Evolutionary conservation across 2,113 vertebrate genomes (phyloP).

Genomic region (Carassius gibelio): DNA sequence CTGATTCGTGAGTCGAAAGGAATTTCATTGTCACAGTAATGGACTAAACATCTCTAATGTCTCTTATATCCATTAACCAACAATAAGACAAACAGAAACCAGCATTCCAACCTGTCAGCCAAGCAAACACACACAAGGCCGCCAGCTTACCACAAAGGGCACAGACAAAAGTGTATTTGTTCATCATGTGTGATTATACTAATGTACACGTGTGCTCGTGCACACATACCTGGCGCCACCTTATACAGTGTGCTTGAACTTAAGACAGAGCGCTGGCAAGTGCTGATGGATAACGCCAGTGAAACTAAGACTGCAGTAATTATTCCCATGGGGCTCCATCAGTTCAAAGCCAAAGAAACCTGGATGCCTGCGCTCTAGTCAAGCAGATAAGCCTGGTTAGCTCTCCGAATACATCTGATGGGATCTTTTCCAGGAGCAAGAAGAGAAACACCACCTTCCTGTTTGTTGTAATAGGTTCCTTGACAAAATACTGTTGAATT

Average conservation of each 20-base stretch:
- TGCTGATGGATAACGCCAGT: conserved; percentile 6
- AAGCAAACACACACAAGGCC: conserved; percentile 66
- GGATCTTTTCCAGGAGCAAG: conserved; percentile 29
- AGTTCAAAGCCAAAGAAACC: conserved; percentile 39
- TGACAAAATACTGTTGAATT: neutral
- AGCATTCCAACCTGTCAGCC: conserved; percentile 51
- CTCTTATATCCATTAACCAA: conserved; percentile 67
- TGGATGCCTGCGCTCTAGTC: conserved; percentile 35
- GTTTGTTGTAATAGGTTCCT: conserved; percentile 18
- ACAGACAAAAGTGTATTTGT: conserved; percentile 1
- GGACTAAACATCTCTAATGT: conserved; percentile 49
- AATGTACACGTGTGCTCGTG: neutral
- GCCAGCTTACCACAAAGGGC: conserved; percentile 54
- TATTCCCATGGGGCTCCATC: conserved; percentile 20
- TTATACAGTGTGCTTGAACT: conserved; percentile 3
- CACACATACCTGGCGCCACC: conserved; percentile 10
- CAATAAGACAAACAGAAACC: conserved; percentile 11
- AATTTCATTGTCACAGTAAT: conserved; percentile 57
- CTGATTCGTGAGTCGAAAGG: conserved; percentile 53
- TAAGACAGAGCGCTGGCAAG: conserved; percentile 9
- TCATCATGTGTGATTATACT: neutral
- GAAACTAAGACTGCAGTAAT: neutral
- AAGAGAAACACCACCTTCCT: conserved; percentile 30
- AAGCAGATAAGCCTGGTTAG: conserved; percentile 38
- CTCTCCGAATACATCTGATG: conserved; percentile 12